phyloP scores from a whole-genome alignment of 2,797 vertebrate genomes.

The Cottoperca gobio region DNA sequence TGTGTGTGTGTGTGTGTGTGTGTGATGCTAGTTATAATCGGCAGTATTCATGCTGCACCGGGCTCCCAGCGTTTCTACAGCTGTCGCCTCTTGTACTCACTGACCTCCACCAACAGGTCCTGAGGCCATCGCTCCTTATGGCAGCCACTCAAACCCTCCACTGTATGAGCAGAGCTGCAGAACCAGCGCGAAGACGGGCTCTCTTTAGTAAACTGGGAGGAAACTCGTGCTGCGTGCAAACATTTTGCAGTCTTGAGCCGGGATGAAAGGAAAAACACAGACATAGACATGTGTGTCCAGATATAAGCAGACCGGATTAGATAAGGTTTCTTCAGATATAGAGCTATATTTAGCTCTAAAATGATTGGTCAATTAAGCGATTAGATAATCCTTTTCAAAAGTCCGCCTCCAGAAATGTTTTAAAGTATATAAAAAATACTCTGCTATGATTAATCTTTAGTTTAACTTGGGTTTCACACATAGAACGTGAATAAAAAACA shows the following conservation, averaged over 20 bases:
- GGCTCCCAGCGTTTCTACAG: constrained; percentile 80
- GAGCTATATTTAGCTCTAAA: background rate
- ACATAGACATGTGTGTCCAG: background rate
- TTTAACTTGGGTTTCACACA: too few relatives aligned
- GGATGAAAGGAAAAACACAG: constrained; percentile 18
- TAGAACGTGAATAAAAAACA: too few relatives aligned
- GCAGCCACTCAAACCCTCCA: constrained; percentile 63
- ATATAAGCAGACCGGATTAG: background rate
- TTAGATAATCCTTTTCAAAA: too few relatives aligned
- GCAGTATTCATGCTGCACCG: constrained; percentile 75
- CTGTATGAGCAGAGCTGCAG: constrained; percentile 47
- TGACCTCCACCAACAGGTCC: constrained; percentile 79
- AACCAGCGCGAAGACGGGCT: constrained; percentile 16
- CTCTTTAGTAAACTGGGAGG: constrained; percentile 15
- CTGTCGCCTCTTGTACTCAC: constrained; percentile 79
- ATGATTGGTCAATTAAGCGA: background rate
- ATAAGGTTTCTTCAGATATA: background rate
- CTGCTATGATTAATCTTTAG: too few relatives aligned
- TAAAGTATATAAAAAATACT: too few relatives aligned
- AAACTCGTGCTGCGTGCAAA: constrained; percentile 37
- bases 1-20: constrained; percentile 31
- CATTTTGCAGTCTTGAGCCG: constrained; percentile 24
- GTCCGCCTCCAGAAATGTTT: too few relatives aligned
- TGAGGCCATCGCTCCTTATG: constrained; percentile 69
- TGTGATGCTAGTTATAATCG: constrained; percentile 70